Conservation (phyloP, 2,888 invertebrate genomes). For the Agrochola lychnidis region DNA sequence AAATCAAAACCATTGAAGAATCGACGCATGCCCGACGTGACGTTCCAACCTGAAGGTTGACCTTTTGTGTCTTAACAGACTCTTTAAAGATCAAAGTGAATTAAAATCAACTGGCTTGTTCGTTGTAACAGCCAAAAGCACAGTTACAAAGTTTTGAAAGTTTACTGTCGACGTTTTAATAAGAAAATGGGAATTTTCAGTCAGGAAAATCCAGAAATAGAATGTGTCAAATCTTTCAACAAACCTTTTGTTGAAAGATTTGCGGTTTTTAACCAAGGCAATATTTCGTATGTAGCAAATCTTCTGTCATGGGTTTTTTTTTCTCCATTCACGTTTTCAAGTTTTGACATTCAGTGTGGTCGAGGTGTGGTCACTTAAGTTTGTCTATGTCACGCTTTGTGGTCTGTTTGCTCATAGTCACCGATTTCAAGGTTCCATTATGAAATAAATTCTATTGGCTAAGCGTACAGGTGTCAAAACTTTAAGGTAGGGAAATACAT, state of each 20-base stretch:
- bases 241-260: constrained; percentile 12
- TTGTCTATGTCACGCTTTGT: constrained; percentile 43
- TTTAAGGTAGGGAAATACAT: not conserved
- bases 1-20: no score
- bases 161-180: constrained; percentile 22
- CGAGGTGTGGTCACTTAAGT: constrained; percentile 42
- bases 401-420: constrained; percentile 43
- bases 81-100: constrained; percentile 46
- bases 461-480: constrained; percentile 4
- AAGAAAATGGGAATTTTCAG: not conserved
- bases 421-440: constrained; percentile 52
- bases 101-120: constrained; percentile 30
- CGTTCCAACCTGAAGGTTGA: no score
- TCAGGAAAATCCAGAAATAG: not conserved
- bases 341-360: constrained; percentile 37
- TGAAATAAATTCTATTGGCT: constrained; percentile 39
- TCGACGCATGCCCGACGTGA: no score
- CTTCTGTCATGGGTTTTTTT: constrained; percentile 12
- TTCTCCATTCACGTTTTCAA: not conserved
- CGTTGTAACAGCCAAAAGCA: constrained; percentile 26
- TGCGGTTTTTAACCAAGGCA: not conserved
- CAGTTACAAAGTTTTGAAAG: constrained; percentile 34
- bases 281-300: not conserved
- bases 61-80: constrained; percentile 40
- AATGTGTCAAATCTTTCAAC: not conserved